Base-by-base conservation (phyloP, 2,113 vertebrate species). In the Sterna hirundo region DNA sequence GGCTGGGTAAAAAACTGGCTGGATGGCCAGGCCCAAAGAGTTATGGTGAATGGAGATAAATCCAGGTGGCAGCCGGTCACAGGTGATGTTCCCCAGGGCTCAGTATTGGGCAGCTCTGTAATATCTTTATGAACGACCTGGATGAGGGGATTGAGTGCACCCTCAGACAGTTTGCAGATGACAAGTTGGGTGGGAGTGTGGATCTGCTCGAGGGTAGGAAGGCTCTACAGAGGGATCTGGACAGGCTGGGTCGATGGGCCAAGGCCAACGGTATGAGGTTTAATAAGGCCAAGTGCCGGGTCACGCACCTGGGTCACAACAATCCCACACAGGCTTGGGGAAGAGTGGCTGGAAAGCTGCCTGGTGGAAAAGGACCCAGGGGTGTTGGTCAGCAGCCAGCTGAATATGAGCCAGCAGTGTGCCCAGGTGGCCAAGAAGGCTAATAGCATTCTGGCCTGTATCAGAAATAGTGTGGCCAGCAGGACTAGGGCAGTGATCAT, bases 1-100 rank as follows among this genome's bases (percentile, higher is more conserved):
- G 0, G 0, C 25, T 36, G 4, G 8, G 15, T 49, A 30, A 44
- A 52, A 72, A 32, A 34, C 1, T 60, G 44, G 16, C n/a, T 60
- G 54, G 26, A 17, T 9, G 22, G 11, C 9, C 1, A 0, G 19
- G 11, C 36, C 55, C 57, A 52, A 11, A 29, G 23, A 29, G 18
- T 29, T 11, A 30, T 29, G 23, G 36, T 26, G 3, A 49, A 49
- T 22, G 36, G 30, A n/a, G 2, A 29, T 61, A 29, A 52, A 42
- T 52, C 11, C 46, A 61, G 30, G 3, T 42, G 57, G 30, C 0
- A 0, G 36, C 14, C 1, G 1, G 14, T 51, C 34, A 57, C n/a
- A 19, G 23, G 23, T 29, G 46, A 23, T 7, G 9, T 11, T 61
- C 55, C 22, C 5, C 55, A 16, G 22, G 13, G 10, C 10, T 19